These are phyloP conservation scores for Phyto melanocephala DNA, from an alignment of 2,888 invertebrate genomes.

Conservation along the genomic window DNA sequence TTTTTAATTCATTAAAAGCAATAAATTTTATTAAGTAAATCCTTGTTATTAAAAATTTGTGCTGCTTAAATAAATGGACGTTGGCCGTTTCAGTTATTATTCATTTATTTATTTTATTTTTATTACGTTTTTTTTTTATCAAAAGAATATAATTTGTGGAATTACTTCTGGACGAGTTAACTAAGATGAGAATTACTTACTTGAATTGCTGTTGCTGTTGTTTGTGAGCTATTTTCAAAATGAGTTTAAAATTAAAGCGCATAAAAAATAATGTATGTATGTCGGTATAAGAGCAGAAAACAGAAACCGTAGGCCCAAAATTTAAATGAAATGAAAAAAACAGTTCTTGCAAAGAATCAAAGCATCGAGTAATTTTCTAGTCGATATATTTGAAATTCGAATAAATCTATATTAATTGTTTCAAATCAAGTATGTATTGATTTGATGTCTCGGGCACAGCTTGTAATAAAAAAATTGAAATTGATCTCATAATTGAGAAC, in stretches of 20 bases:
- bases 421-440: no score
- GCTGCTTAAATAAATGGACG: not conserved
- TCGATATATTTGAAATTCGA: no score
- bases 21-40: constrained; percentile 25
- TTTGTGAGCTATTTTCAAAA: not conserved
- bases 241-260: constrained; percentile 28
- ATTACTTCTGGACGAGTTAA: constrained; percentile 51
- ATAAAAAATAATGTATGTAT: not conserved
- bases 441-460: no score
- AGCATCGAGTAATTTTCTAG: no score
- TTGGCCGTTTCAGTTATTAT: not conserved
- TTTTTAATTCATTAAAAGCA: not conserved
- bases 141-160: constrained; percentile 35
- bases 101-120: no score
- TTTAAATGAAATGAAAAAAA: no score
- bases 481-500: no score
- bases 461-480: no score
- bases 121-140: not conserved
- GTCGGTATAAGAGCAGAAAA: not conserved
- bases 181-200: constrained; percentile 38
- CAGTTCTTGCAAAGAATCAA: no score
- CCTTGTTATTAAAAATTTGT: not conserved
- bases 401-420: no score
- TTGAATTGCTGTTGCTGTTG: not conserved
- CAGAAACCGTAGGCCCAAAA: constrained; percentile 6